Percentiles rank a stretch among this genome's conserved stretches.
phyloP scores from a whole-genome alignment of 2,797 vertebrate genomes.

The Semaprochilodus insignis region DNA sequence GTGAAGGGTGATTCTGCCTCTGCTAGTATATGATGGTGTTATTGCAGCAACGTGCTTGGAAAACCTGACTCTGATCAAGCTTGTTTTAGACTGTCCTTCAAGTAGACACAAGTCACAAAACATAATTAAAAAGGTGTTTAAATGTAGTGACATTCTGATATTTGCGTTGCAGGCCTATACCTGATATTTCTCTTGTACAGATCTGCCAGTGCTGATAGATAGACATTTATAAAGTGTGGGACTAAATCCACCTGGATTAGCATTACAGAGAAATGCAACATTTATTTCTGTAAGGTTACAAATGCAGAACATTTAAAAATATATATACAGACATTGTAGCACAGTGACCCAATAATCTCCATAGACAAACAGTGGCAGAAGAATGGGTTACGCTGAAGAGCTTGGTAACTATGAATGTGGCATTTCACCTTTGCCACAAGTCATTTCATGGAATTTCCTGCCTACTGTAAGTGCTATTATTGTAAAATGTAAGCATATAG shows the following conservation, averaged over 20 bases:
- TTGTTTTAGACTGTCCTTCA: background rate
- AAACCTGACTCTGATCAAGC: background rate
- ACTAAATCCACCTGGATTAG: background rate
- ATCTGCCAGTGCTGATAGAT: background rate
- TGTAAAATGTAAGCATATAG: no score
- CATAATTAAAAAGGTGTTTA: background rate
- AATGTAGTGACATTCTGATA: background rate
- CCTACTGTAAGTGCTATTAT: no score
- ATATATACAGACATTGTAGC: background rate
- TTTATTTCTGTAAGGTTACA: background rate
- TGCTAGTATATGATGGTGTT: background rate
- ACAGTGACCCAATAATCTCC: no score
- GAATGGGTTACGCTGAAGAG: no score
- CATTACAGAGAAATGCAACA: background rate
- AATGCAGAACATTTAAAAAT: background rate
- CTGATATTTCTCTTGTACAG: background rate
- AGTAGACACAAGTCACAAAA: background rate
- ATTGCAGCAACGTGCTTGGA: background rate
- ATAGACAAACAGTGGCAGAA: no score
- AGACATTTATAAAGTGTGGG: no score
- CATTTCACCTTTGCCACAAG: no score
- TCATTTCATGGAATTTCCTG: no score
- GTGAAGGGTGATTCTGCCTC: constrained; percentile 3
- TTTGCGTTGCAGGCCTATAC: background rate
- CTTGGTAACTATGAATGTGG: no score